These are phyloP conservation scores for Sympetrum striolatum DNA, from an alignment of 2,888 invertebrate genomes.

Conservation along the genomic window DNA sequence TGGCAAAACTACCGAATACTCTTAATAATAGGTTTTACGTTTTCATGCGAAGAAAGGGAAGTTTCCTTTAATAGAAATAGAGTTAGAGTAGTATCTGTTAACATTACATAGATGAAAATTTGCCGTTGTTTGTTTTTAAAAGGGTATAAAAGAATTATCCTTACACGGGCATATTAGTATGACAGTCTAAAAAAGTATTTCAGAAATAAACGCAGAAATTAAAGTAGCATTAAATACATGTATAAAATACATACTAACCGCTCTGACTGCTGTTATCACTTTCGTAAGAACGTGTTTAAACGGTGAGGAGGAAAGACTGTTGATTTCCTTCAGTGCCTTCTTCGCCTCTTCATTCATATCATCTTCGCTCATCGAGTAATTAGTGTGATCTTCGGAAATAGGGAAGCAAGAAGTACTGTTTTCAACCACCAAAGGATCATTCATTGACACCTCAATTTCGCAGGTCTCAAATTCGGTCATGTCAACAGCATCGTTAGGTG, in stretches of 20 bases:
- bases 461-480: constrained; percentile 46
- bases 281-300: constrained; percentile 44
- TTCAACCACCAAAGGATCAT: constrained; percentile 22
- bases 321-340: constrained; percentile 44
- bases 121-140: no score
- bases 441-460: constrained; percentile 47
- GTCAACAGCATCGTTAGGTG: constrained; percentile 45
- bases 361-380: constrained; percentile 41
- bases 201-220: no score
- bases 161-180: no score
- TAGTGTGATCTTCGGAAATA: constrained; percentile 6
- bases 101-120: no score
- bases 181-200: no score
- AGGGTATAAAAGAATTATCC: no score
- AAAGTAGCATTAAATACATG: neutral
- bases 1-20: no score
- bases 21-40: no score
- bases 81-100: no score
- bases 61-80: no score
- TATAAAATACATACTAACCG: constrained; percentile 25
- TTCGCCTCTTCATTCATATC: constrained; percentile 46
- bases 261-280: constrained; percentile 46
- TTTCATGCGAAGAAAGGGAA: no score
- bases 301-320: constrained; percentile 42
- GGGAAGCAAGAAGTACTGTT: constrained; percentile 44